Conservation (phyloP, 2,888 invertebrate genomes). For the Lysandra coridon region DNA sequence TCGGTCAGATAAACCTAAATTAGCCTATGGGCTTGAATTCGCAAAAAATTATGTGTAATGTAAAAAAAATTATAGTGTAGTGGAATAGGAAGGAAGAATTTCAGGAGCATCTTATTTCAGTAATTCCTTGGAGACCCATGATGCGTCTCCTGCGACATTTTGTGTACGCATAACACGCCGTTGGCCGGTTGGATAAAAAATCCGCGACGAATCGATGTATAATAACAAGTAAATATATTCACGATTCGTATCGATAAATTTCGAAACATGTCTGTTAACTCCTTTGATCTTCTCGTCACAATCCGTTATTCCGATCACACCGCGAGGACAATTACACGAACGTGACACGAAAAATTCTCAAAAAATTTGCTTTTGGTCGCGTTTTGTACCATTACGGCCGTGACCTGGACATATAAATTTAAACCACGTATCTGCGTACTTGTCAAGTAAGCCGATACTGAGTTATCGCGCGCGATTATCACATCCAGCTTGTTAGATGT, state of each 20-base stretch:
- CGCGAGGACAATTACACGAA: conserved; percentile 69
- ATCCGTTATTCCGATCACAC: conserved; percentile 72
- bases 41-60: no score
- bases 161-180: background rate
- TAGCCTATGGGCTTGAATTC: background rate
- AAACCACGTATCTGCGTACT: conserved; percentile 19
- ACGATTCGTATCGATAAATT: conserved; percentile 68
- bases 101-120: background rate
- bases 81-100: background rate
- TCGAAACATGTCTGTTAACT: conserved; percentile 73
- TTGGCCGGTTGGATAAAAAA: background rate
- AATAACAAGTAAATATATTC: conserved; percentile 64
- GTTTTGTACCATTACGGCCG: conserved; percentile 33
- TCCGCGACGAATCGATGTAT: conserved; percentile 32
- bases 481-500: background rate
- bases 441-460: conserved; percentile 30
- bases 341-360: conserved; percentile 69
- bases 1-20: no score
- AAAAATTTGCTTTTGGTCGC: conserved; percentile 55
- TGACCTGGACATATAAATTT: conserved; percentile 27
- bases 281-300: conserved; percentile 73
- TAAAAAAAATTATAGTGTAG: no score
- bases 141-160: background rate
- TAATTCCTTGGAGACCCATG: background rate
- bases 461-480: conserved; percentile 16